phyloP scores from a whole-genome alignment of 2,888 invertebrate genomes.

The Leptinotarsa haldemani region DNA sequence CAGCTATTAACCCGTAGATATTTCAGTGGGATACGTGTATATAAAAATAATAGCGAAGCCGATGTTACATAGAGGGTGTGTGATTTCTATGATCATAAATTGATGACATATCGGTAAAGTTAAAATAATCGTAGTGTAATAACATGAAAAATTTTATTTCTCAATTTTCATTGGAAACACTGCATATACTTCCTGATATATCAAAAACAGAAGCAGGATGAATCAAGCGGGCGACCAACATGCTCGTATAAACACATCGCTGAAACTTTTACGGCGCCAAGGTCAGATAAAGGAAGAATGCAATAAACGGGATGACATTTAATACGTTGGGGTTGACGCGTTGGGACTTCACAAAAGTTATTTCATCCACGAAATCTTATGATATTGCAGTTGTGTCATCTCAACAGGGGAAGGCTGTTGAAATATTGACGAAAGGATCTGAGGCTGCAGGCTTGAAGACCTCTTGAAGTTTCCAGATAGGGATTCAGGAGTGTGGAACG shows the following conservation, averaged over 20 bases:
- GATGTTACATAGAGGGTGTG: too few relatives aligned
- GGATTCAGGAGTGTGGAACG: not conserved
- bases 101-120: too few relatives aligned
- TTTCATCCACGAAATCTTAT: conserved; percentile 2
- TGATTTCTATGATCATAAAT: too few relatives aligned
- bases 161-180: not conserved
- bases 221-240: not conserved
- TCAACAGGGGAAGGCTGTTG: not conserved
- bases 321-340: conserved; percentile 8
- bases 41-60: too few relatives aligned
- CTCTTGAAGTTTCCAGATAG: not conserved
- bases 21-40: too few relatives aligned
- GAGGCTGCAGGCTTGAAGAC: not conserved
- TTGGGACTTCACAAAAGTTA: not conserved
- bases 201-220: not conserved
- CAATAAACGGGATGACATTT: conserved; percentile 20
- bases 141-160: too few relatives aligned
- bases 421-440: not conserved
- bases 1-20: too few relatives aligned
- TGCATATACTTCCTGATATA: not conserved
- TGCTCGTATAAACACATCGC: conserved; percentile 8
- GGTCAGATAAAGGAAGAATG: conserved; percentile 19
- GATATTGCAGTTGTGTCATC: conserved; percentile 12
- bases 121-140: too few relatives aligned
- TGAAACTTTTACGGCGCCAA: conserved; percentile 8